Conservation (phyloP, 1,140 invertebrate genomes). For the Limonius californicus region DNA sequence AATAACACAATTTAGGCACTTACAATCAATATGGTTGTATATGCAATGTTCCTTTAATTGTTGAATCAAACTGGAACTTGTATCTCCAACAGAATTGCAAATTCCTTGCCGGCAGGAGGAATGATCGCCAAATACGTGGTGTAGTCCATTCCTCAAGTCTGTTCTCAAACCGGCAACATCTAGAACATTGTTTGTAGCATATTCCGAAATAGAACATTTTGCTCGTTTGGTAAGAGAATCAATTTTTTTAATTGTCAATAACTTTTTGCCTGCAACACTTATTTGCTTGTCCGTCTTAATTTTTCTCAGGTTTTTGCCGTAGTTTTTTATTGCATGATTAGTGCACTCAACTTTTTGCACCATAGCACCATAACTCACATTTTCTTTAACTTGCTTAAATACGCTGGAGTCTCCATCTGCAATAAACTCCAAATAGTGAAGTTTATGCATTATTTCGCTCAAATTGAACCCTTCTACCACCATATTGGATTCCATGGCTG, state of each 20-base stretch:
- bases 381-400: constrained; percentile 41
- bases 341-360: too few relatives aligned
- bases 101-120: neutral
- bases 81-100: neutral
- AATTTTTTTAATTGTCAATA: neutral
- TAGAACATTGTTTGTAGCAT: neutral
- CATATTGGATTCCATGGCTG: constrained; percentile 46
- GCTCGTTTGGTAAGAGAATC: neutral
- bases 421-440: constrained; percentile 46
- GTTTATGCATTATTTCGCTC: constrained; percentile 41
- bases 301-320: constrained; percentile 14
- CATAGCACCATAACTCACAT: neutral
- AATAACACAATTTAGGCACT: too few relatives aligned
- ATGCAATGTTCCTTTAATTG: too few relatives aligned
- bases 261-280: neutral
- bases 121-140: constrained; percentile 2
- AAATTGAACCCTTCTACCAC: constrained; percentile 45
- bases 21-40: too few relatives aligned
- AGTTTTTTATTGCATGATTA: constrained; percentile 16
- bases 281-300: neutral
- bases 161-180: neutral
- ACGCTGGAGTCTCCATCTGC: constrained; percentile 49
- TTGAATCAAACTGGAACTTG: too few relatives aligned
- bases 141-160: neutral
- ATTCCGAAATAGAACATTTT: neutral